Evolutionary conservation across 1,140 invertebrate genomes (phyloP), one percentile per base, ranked within the genome.

Genomic region (Conopomorpha cramerella): DNA sequence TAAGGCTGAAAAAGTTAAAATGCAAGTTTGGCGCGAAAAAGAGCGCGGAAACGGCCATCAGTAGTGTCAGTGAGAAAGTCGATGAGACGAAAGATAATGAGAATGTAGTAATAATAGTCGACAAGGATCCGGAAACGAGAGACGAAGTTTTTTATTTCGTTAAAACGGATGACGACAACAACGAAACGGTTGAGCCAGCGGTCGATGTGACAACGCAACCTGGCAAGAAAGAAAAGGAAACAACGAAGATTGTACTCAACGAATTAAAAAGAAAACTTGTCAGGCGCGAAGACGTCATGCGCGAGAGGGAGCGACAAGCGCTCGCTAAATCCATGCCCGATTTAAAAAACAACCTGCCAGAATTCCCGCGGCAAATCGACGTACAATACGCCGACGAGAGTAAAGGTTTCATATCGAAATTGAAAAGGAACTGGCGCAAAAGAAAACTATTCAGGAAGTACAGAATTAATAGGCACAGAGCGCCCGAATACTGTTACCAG

Each of bases 131-230:
- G 13, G 67, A 60, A 30, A 44, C 51, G 13, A 64, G 46, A 42
- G 71, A 76, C 44, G 71, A 76, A 51, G 71, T 76, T 30, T 76
- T 65, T 35, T 76, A 65, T 48, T 72, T 63, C n/a, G 51, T 76
- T 7, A 68, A 56, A 45, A 72, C 67, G 1, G 71, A 68, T n/a
- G 67, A 71, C 13, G 65, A 74, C 34, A 66, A 71, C 13, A 63
- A 74, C 34, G 43, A 37, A 11, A 31, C 40, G 1, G 17, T 43
- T 1, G 46, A 46, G 4, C 38, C 49, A 1, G 44, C 49, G 0
- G 58, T 41, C 3, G 71, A 76, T 51, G 34, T 67, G 1, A 42
- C 55, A 1, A 72, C 71, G 1, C 67, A 44, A 1, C 71, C 71
- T 1, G 71, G 71, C 0, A 47, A 52, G 25, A 67, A 57, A 41